phyloP scores from a whole-genome alignment of 2,888 invertebrate species.

The Frankliniella fusca region DNA sequence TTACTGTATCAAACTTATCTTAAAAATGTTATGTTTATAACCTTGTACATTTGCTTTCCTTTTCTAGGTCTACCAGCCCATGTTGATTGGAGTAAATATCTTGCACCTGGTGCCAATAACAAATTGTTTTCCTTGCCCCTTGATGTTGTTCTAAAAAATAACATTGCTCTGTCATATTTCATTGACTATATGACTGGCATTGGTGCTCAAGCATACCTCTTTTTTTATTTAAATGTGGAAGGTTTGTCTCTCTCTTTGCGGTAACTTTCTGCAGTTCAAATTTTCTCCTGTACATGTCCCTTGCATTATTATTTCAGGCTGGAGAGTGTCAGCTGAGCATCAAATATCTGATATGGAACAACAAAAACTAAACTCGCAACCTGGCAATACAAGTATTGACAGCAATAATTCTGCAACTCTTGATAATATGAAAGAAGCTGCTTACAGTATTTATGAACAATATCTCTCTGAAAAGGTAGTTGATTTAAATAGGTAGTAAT shows the following conservation, averaged over 20 bases:
- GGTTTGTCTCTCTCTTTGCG: conserved; percentile 46
- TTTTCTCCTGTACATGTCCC: conserved; percentile 18
- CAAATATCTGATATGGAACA: conserved; percentile 58
- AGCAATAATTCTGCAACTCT: conserved; percentile 40
- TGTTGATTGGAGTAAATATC: conserved; percentile 48
- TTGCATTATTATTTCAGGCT: conserved; percentile 46
- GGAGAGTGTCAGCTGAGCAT: conserved; percentile 66
- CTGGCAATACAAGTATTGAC: conserved; percentile 20
- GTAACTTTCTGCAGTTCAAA: conserved; percentile 13
- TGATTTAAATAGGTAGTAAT: conserved; percentile 10
- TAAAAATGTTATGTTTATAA: conserved; percentile 34
- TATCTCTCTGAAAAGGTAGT: conserved; percentile 66
- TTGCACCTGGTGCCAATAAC: conserved; percentile 46
- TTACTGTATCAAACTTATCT: conserved; percentile 36
- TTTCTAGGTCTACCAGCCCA: conserved; percentile 40
- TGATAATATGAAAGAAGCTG: conserved; percentile 59
- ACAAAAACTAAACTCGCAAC: conserved; percentile 47
- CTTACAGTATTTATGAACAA: conserved; percentile 69
- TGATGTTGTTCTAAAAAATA: conserved; percentile 70
- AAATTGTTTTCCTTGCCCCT: conserved; percentile 60
- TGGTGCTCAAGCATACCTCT: conserved; percentile 66
- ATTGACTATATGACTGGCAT: conserved; percentile 70
- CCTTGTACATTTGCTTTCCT: neutral
- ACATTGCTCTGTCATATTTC: conserved; percentile 70
- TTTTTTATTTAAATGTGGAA: conserved; percentile 73